phyloP scores from a whole-genome alignment of 2,888 invertebrate genomes.

The Trypoxylon attenuatum region DNA sequence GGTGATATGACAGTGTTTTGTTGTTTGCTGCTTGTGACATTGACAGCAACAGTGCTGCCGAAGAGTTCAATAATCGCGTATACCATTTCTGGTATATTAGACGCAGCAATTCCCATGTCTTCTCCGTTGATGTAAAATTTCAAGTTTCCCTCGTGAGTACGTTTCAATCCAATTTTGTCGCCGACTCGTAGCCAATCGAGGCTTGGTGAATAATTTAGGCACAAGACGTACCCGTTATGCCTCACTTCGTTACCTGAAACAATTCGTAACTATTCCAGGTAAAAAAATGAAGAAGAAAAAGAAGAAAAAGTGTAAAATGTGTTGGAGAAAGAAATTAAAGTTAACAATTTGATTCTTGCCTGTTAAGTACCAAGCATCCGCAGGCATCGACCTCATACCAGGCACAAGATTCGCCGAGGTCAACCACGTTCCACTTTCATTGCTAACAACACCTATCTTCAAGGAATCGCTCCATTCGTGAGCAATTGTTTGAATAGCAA shows the following conservation, averaged over 20 bases:
- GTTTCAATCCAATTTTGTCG: conserved; percentile 85
- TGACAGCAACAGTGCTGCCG: conserved; percentile 86
- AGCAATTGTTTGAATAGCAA: conserved; percentile 80
- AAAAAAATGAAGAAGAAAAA: too few species aligned
- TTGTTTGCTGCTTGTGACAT: conserved; percentile 81
- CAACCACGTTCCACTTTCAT: conserved; percentile 75
- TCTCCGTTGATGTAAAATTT: conserved; percentile 89
- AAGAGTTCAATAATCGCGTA: conserved; percentile 89
- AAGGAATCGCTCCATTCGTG: conserved; percentile 84
- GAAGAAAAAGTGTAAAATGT: neutral
- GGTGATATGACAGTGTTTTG: conserved; percentile 76
- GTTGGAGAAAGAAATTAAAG: too few species aligned
- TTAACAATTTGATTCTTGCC: conserved; percentile 76
- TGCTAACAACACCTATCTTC: conserved; percentile 86
- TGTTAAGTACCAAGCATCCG: conserved; percentile 82
- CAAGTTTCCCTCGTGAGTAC: conserved; percentile 82
- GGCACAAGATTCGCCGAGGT: conserved; percentile 79
- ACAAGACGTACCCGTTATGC: conserved; percentile 80
- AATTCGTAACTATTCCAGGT: conserved; percentile 10
- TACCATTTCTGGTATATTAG: conserved; percentile 87
- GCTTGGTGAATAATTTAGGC: conserved; percentile 82
- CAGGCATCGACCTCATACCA: conserved; percentile 80
- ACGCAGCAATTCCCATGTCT: conserved; percentile 84
- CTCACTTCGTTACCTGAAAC: conserved; percentile 81
- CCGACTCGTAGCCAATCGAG: conserved; percentile 89